Evolutionary conservation across 2,113 vertebrate genomes (phyloP).

Genomic region (Neolamprologus kungweensis): DNA sequence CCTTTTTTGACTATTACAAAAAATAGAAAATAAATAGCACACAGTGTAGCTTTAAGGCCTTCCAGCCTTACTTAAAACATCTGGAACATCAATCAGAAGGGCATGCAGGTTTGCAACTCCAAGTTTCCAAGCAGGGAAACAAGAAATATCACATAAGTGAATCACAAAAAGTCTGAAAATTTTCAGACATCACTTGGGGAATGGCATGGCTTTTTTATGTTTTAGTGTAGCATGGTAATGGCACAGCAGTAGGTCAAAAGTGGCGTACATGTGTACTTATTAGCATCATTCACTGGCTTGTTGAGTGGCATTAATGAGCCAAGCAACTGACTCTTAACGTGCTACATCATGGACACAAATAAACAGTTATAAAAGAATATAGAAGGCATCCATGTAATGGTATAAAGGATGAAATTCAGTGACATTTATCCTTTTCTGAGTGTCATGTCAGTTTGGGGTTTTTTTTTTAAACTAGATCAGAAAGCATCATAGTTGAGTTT

Average conservation of each 20-base stretch:
- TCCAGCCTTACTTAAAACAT: not conserved
- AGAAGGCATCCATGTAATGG: not conserved
- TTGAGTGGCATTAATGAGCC: not conserved
- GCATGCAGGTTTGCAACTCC: not conserved
- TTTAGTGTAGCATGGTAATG: not conserved
- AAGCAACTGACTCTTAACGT: not conserved
- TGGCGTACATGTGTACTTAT: not conserved
- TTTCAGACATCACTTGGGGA: not conserved
- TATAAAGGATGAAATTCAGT: not conserved
- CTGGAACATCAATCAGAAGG: not conserved
- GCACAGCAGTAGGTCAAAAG: not conserved
- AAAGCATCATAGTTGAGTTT: not conserved
- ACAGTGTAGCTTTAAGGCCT: not conserved
- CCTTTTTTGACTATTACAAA: not conserved
- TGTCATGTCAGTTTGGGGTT: not conserved
- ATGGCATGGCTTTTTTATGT: not conserved
- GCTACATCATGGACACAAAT: not conserved
- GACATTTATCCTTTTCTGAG: not conserved
- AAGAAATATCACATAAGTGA: not conserved
- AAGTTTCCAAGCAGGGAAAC: not conserved
- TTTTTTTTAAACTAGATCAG: not conserved
- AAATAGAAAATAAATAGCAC: not conserved
- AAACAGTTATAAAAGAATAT: not conserved
- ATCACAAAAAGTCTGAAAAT: not conserved
- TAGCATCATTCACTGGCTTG: not conserved